phyloP scores from a whole-genome alignment of 2,113 vertebrate species.

The Indicator indicator region DNA sequence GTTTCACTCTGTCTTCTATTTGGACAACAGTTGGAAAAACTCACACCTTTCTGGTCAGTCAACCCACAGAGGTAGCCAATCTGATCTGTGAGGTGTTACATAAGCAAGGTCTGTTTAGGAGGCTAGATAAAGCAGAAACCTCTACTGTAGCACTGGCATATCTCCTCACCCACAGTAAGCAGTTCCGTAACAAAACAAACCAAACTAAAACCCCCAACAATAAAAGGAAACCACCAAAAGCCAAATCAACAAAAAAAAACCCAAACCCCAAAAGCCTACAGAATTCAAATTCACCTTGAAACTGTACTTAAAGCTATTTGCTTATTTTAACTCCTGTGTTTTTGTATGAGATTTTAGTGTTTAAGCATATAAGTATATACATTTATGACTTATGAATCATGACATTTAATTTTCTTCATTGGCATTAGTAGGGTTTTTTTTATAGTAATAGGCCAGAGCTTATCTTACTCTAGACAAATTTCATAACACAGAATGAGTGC shows the following conservation, averaged over 20 bases:
- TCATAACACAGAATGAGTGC: conserved; percentile 65
- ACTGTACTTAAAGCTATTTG: neutral
- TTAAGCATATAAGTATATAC: conserved; percentile 35
- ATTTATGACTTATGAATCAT: conserved; percentile 57
- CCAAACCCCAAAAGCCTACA: neutral
- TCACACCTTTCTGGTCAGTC: neutral
- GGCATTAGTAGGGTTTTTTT: conserved; percentile 37
- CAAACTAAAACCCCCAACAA: neutral
- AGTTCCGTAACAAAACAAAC: neutral
- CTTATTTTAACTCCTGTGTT: neutral
- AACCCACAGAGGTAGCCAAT: neutral
- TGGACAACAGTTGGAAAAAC: neutral
- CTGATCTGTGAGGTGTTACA: neutral
- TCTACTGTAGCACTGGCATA: neutral
- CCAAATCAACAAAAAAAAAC: neutral
- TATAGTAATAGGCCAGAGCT: conserved; percentile 55
- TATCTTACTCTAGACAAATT: conserved; percentile 63
- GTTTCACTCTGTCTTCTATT: neutral
- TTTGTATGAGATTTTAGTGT: conserved; percentile 22
- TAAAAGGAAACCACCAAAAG: neutral
- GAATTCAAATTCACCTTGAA: conserved; percentile 53
- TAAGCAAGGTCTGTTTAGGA: neutral
- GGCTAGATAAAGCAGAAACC: neutral
- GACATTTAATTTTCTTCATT: conserved; percentile 65
- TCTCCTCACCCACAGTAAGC: neutral